These are phyloP conservation scores for Bradypodion pumilum DNA, from an alignment of 2,797 vertebrate genomes.

Conservation along the genomic window DNA sequence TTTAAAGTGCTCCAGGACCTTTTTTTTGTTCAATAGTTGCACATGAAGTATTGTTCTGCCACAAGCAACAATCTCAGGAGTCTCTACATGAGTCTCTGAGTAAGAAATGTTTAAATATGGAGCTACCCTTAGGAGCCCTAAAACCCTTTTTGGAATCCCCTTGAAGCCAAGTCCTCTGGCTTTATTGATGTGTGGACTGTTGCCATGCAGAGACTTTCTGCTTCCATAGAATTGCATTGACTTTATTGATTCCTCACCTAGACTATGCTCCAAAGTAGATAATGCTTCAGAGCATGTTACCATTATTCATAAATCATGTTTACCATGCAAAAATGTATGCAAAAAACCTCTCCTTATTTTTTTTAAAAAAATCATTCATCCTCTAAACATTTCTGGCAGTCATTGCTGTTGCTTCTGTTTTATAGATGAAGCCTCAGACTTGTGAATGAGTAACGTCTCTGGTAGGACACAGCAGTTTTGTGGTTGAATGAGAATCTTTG, in stretches of 20 bases:
- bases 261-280: conserved; percentile 24
- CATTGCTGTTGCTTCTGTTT: neutral
- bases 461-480: neutral
- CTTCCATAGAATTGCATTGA: conserved; percentile 9
- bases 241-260: conserved; percentile 23
- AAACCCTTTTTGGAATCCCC: neutral
- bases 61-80: neutral
- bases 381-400: neutral
- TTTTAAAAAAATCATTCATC: neutral
- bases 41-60: neutral
- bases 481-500: neutral
- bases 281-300: conserved; percentile 3
- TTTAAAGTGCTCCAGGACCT: too few species aligned
- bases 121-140: neutral
- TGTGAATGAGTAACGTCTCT: neutral
- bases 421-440: neutral
- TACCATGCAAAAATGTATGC: conserved; percentile 1
- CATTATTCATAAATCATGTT: conserved; percentile 12
- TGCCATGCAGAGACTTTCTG: conserved; percentile 23
- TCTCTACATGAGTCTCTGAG: neutral
- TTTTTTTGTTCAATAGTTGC: too few species aligned
- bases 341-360: neutral
- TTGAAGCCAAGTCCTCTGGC: neutral
- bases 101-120: neutral
- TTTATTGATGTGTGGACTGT: conserved; percentile 14